Evolutionary conservation across 2,888 invertebrate genomes (phyloP).

Genomic region (Sepioteuthis lessoniana): DNA sequence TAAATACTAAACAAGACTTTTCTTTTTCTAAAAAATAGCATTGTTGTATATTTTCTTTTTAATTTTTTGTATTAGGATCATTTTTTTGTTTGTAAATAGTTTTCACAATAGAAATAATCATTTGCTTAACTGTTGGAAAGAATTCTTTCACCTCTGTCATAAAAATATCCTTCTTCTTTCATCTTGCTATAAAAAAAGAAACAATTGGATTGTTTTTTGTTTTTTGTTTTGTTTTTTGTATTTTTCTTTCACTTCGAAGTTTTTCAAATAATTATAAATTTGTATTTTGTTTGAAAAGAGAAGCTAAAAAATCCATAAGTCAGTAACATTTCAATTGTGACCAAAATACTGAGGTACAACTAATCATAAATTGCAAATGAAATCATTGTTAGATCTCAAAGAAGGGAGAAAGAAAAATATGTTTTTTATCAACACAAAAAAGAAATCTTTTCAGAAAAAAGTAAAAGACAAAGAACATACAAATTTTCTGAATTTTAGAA

Average conservation of each 20-base stretch:
- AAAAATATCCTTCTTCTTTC: not conserved
- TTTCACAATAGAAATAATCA: not conserved
- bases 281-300: not conserved
- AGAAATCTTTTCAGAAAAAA: not conserved
- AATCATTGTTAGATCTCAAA: not conserved
- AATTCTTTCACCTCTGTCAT: not conserved
- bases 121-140: not conserved
- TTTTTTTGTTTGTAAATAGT: not conserved
- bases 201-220: not conserved
- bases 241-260: not conserved
- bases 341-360: not conserved
- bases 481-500: not conserved
- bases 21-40: too few relatives aligned
- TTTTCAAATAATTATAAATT: not conserved
- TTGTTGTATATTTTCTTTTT: too few relatives aligned
- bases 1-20: too few relatives aligned
- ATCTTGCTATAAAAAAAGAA: not conserved
- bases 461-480: not conserved
- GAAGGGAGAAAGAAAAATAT: not conserved
- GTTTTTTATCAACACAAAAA: not conserved
- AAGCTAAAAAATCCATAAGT: not conserved
- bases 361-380: not conserved
- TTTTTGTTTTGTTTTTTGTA: too few relatives aligned
- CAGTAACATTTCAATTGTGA: slow-evolving; percentile 33
- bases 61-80: too few relatives aligned